A percentile compares a stretch with the other conserved stretches of the same genome.
Conservation (phyloP, 2,888 invertebrate genomes). For the Andrena chrysosceles region DNA sequence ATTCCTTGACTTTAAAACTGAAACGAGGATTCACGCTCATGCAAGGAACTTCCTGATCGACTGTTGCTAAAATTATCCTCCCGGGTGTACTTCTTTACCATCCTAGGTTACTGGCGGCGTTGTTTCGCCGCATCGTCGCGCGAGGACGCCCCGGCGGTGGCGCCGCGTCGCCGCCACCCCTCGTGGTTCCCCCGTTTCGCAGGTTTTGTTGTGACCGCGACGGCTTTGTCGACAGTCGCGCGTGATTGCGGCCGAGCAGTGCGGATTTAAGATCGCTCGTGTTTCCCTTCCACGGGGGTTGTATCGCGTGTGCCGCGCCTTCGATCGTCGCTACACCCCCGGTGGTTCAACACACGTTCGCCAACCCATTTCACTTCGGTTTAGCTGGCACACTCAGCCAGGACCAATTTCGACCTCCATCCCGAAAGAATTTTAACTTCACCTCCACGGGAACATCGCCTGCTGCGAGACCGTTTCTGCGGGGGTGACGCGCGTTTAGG, state of each 20-base stretch:
- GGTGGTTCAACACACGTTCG: not conserved
- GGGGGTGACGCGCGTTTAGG: not conserved
- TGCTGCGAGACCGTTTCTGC: not conserved
- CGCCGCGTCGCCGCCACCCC: conserved; percentile 56
- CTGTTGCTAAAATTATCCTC: not conserved
- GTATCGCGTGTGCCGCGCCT: conserved; percentile 46
- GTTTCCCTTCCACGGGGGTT: conserved; percentile 28
- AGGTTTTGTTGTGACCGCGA: conserved; percentile 65
- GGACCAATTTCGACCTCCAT: not conserved
- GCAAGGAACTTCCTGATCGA: not conserved
- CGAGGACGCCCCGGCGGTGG: conserved; percentile 22
- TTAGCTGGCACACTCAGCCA: not conserved
- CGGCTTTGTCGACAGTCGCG: conserved; percentile 66
- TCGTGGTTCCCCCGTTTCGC: conserved; percentile 47
- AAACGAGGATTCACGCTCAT: too few species aligned
- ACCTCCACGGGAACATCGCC: not conserved
- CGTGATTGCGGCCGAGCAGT: conserved; percentile 59
- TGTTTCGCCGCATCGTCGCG: not conserved
- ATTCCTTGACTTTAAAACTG: too few species aligned
- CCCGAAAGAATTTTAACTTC: not conserved
- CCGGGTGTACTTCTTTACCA: not conserved
- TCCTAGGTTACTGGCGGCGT: not conserved
- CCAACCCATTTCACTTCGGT: not conserved
- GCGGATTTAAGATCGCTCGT: conserved; percentile 53
- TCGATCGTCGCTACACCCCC: conserved; percentile 14